Percentiles rank a stretch among this genome's conserved stretches.
Evolutionary conservation across 2,797 vertebrate genomes (phyloP).

Genomic region (Hapalemur alaotrensis): DNA sequence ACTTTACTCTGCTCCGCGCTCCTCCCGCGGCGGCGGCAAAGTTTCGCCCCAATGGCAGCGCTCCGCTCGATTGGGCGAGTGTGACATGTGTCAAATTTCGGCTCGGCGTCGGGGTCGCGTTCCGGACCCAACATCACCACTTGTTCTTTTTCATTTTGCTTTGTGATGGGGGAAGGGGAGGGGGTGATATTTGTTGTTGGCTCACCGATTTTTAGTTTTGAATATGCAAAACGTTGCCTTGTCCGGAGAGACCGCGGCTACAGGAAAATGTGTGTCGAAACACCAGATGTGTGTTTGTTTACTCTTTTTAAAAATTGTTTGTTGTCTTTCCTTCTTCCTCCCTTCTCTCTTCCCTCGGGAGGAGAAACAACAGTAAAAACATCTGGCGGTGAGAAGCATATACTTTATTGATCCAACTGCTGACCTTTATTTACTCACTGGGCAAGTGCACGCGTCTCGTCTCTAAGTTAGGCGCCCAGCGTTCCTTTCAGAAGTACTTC

Average conservation of each 20-base stretch:
- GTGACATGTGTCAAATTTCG: conserved; percentile 81
- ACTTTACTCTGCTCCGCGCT: conserved; percentile 59
- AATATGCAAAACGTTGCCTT: conserved; percentile 24
- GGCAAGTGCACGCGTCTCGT: conserved; percentile 51
- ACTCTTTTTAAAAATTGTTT: conserved; percentile 46
- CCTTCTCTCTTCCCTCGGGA: not conserved
- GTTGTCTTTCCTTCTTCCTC: conserved; percentile 47
- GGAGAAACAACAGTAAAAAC: conserved; percentile 74
- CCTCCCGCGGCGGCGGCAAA: conserved; percentile 66
- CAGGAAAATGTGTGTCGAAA: conserved; percentile 66
- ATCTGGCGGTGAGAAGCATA: conserved; percentile 60
- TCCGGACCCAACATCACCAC: not conserved
- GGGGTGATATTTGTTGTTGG: not conserved
- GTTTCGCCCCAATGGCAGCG: conserved; percentile 69
- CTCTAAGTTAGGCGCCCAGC: not conserved
- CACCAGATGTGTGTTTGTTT: conserved; percentile 74
- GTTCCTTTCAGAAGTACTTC: not conserved
- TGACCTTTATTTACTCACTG: conserved; percentile 61
- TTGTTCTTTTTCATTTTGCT: conserved; percentile 44
- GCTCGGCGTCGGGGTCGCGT: conserved; percentile 42
- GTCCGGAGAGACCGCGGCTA: conserved; percentile 4
- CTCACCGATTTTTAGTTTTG: not conserved
- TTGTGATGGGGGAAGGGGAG: not conserved
- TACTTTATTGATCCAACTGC: conserved; percentile 56
- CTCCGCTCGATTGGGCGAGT: not conserved